Evolutionary conservation across 2,888 invertebrate species (phyloP).

Genomic region (Orthosia incerta): DNA sequence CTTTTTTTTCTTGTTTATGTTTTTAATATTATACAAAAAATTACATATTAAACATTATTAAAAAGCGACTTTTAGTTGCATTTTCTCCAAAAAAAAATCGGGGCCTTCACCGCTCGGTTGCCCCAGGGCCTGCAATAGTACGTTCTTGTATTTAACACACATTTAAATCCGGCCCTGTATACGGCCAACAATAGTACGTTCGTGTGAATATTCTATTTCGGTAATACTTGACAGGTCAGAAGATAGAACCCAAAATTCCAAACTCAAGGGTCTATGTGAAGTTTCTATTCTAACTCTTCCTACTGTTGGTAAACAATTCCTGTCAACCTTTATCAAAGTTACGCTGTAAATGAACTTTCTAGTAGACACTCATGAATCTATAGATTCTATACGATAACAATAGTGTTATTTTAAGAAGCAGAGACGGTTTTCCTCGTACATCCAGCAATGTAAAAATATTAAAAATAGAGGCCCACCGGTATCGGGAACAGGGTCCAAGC

Average conservation of each 20-base stretch:
- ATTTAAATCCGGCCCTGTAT: too few species aligned
- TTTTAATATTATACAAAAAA: too few species aligned
- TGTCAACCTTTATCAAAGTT: conserved; percentile 53
- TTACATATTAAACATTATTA: too few species aligned
- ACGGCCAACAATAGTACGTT: not conserved
- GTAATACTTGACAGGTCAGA: conserved; percentile 4
- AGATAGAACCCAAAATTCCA: not conserved
- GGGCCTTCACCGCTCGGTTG: too few species aligned
- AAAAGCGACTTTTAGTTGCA: too few species aligned
- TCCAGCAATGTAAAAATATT: too few species aligned
- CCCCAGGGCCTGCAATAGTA: not conserved
- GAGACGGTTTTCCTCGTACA: not conserved
- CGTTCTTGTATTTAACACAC: not conserved
- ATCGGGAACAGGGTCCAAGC: too few species aligned
- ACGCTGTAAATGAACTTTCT: conserved; percentile 19
- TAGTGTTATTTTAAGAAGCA: not conserved
- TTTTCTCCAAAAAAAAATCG: not conserved
- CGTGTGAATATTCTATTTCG: conserved; percentile 5
- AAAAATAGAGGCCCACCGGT: too few species aligned
- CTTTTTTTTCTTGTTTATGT: too few species aligned
- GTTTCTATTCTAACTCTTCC: conserved; percentile 23
- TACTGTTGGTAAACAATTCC: conserved; percentile 46
- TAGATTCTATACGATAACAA: not conserved
- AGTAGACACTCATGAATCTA: not conserved
- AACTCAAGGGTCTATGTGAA: conserved; percentile 8